Conservation (phyloP, 2,888 invertebrate species). For the Archips crataeganus region DNA sequence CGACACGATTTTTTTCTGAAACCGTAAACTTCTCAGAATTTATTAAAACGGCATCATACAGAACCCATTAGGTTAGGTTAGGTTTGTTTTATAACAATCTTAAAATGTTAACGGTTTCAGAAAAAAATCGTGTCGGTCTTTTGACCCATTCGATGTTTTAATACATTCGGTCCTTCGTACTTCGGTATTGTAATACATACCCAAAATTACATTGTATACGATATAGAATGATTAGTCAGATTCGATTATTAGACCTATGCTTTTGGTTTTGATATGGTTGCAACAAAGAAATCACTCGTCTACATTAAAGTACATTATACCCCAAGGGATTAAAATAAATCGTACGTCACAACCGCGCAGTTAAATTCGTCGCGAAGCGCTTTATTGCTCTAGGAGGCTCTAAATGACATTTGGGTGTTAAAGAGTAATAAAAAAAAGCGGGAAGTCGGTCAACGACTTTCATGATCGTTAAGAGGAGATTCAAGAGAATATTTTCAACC, state of each 20-base stretch:
- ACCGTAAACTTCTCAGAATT: no score
- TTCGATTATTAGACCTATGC: not conserved
- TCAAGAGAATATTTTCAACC: slow-evolving; percentile 1
- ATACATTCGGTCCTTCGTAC: no score
- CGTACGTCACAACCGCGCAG: slow-evolving; percentile 12
- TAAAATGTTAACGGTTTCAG: no score
- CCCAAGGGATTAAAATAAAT: not conserved
- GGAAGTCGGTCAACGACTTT: slow-evolving; percentile 21
- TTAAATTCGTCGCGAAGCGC: slow-evolving; percentile 10
- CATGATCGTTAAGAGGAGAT: slow-evolving; percentile 8
- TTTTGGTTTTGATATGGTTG: not conserved
- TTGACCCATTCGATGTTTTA: no score
- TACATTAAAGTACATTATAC: not conserved
- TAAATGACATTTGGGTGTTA: slow-evolving; percentile 23
- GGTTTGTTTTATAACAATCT: no score
- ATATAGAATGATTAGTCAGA: no score
- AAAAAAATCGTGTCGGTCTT: no score
- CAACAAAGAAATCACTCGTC: not conserved
- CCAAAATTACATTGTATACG: no score
- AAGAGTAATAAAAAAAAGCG: slow-evolving; percentile 19
- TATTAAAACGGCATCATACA: no score
- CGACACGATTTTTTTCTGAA: no score
- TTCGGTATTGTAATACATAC: no score
- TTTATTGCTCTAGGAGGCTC: slow-evolving; percentile 14
- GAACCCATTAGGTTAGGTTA: no score